Conservation (phyloP, 2,113 vertebrate species). For the Aviceda subcristata region DNA sequence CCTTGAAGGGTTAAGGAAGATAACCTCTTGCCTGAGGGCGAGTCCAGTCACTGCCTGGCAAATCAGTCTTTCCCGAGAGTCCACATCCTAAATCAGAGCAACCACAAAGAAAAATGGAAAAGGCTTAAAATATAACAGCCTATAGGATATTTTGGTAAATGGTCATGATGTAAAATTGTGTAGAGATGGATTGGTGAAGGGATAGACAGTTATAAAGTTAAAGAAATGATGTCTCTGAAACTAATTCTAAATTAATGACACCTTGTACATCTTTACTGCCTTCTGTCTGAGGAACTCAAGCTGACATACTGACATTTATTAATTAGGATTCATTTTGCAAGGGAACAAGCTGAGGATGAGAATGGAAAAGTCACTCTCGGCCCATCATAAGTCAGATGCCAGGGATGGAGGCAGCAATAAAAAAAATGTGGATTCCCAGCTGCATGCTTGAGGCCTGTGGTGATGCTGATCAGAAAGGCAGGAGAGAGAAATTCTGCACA, state of each 20-base stretch:
- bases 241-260: constrained; percentile 39
- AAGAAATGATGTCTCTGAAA: constrained; percentile 55
- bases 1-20: not conserved
- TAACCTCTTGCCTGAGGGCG: not conserved
- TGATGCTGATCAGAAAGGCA: not conserved
- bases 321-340: not conserved
- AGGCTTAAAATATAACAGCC: constrained; percentile 1
- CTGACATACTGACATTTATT: not conserved
- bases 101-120: constrained; percentile 1
- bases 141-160: not conserved
- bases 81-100: constrained; percentile 4
- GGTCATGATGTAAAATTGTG: not conserved
- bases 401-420: not conserved
- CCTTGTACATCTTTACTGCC: constrained; percentile 15
- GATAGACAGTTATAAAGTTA: not conserved
- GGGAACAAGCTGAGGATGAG: not conserved
- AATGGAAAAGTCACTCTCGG: not conserved
- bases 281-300: not conserved
- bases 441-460: rapidly evolving
- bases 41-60: not conserved
- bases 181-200: not conserved
- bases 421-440: not conserved
- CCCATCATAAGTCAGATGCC: not conserved
- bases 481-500: not conserved
- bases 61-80: not conserved